Percentiles rank a stretch among this genome's conserved stretches.
Conservation (phyloP, 2,113 vertebrate genomes). For the Neomonachus schauinslandi region DNA sequence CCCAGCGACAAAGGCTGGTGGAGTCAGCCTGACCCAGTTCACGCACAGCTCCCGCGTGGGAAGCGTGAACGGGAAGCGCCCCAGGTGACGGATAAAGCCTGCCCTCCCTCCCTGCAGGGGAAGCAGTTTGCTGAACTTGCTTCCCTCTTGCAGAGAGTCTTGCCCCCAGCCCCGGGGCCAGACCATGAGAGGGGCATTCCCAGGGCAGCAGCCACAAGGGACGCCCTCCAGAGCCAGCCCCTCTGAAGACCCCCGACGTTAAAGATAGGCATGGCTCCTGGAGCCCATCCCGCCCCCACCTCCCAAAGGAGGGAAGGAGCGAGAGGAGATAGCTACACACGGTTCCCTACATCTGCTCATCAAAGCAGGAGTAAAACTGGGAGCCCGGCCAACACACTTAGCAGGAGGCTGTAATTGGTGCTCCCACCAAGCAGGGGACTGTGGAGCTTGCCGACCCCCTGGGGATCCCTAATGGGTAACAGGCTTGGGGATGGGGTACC, state of each 20-base stretch:
- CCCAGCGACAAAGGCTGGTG: neutral
- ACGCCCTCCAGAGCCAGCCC: neutral
- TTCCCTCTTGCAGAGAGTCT: constrained; percentile 47
- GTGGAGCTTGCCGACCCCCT: accelerated
- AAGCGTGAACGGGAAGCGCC: no score
- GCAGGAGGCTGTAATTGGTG: constrained; percentile 71
- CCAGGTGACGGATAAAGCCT: neutral
- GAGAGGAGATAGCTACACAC: constrained; percentile 63
- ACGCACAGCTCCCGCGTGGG: accelerated
- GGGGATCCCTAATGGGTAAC: neutral
- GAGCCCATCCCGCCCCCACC: neutral
- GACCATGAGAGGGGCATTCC: neutral
- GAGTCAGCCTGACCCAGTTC: neutral
- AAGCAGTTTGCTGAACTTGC: neutral
- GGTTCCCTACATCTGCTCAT: constrained; percentile 66
- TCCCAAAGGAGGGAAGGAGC: constrained; percentile 28
- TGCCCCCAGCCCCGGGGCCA: neutral
- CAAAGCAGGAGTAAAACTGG: constrained; percentile 62
- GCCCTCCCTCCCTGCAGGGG: accelerated
- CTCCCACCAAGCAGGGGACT: neutral
- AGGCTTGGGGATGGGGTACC: neutral
- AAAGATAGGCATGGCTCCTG: neutral
- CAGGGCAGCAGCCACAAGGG: neutral
- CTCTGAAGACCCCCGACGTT: neutral
- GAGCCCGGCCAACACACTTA: constrained; percentile 74